phyloP scores from a whole-genome alignment of 2,888 invertebrate species.

The Orthosia cruda region DNA sequence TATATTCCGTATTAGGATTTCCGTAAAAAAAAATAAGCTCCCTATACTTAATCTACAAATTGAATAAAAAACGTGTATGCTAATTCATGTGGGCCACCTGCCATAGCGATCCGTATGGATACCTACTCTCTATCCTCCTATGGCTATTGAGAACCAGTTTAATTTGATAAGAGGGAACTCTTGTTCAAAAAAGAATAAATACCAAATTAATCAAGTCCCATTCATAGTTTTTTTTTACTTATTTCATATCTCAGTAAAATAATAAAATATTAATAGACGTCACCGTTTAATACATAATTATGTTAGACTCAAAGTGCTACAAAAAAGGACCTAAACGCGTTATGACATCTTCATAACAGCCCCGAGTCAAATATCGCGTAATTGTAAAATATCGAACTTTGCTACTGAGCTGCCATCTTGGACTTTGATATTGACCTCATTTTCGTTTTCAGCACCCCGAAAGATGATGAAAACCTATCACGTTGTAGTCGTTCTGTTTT shows the following conservation, averaged over 20 bases:
- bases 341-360: neutral
- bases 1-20: too few species aligned
- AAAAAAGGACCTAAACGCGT: neutral
- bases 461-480: too few species aligned
- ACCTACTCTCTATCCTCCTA: neutral
- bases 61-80: constrained; percentile 6
- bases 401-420: too few species aligned
- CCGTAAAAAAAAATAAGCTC: too few species aligned
- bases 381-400: too few species aligned
- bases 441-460: too few species aligned
- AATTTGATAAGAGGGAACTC: neutral
- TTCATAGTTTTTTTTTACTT: neutral
- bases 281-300: neutral
- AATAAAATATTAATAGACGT: neutral
- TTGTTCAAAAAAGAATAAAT: neutral
- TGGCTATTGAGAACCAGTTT: constrained; percentile 10
- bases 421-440: too few species aligned
- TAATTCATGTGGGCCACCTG: constrained; percentile 13
- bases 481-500: too few species aligned
- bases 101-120: neutral
- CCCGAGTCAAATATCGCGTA: too few species aligned
- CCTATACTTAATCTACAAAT: neutral
- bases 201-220: neutral
- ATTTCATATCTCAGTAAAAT: neutral
- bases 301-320: neutral